phyloP scores from a whole-genome alignment of 1,140 invertebrate species.

The Hermetia illucens region DNA sequence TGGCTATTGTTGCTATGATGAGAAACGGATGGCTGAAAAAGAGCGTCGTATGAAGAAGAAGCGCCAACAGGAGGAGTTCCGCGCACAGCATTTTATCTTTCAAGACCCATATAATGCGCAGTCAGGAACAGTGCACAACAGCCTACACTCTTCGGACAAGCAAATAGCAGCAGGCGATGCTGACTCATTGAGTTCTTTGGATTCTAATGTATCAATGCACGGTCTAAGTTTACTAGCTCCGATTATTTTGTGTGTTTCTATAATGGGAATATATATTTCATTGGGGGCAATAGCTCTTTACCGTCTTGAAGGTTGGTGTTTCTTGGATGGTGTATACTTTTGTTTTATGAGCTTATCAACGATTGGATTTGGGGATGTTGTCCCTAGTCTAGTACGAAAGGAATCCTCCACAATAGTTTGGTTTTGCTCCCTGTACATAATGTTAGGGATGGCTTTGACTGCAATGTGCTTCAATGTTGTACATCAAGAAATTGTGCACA shows the following conservation, averaged over 20 bases:
- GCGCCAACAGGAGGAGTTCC: conserved; percentile 57
- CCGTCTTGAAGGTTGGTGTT: conserved; percentile 71
- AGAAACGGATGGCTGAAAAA: conserved; percentile 62
- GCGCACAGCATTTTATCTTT: conserved; percentile 48
- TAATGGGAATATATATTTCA: conserved; percentile 72
- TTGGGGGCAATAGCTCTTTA: conserved; percentile 79
- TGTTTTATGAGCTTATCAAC: conserved; percentile 89
- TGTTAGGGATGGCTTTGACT: conserved; percentile 90
- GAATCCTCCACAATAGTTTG: conserved; percentile 53
- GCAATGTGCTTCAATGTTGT: conserved; percentile 97
- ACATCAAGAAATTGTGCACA: conserved; percentile 80
- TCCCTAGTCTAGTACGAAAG: conserved; percentile 57
- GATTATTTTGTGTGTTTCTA: conserved; percentile 56
- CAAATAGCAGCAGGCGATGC: conserved; percentile 35
- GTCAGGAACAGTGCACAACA: conserved; percentile 36
- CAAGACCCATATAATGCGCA: conserved; percentile 70
- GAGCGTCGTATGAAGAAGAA: conserved; percentile 60
- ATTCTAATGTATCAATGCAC: conserved; percentile 56
- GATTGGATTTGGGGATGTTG: conserved; percentile 81
- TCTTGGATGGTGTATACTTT: conserved; percentile 85
- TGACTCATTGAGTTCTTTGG: conserved; percentile 54
- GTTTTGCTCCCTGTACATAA: conserved; percentile 91
- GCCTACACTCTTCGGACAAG: conserved; percentile 41
- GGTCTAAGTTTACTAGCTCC: conserved; percentile 62
- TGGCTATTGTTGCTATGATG: conserved; percentile 73